These are phyloP conservation scores for Monopterus albus DNA, from an alignment of 2,113 vertebrate species.

Conservation along the genomic window DNA sequence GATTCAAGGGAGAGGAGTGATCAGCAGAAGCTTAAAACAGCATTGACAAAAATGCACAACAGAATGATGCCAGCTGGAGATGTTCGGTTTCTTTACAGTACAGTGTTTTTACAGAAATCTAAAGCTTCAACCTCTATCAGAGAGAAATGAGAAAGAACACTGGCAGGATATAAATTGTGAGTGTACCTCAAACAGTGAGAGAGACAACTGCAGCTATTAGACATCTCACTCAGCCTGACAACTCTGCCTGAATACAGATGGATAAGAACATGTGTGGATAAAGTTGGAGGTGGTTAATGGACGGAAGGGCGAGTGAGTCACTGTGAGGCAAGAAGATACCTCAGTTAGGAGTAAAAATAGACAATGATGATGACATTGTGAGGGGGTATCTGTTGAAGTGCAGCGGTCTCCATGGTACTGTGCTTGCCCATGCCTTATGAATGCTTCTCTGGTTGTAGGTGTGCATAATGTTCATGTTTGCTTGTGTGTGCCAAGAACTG, in stretches of 20 bases:
- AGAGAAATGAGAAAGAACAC: not conserved
- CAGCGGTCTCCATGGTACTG: slow-evolving; percentile 8
- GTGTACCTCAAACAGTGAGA: slow-evolving; percentile 20
- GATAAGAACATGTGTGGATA: slow-evolving; percentile 43
- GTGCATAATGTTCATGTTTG: not conserved
- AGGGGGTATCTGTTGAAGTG: slow-evolving; percentile 10
- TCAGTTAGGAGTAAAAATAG: slow-evolving; percentile 62
- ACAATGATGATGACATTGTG: slow-evolving; percentile 36
- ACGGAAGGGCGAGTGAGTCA: slow-evolving; percentile 53
- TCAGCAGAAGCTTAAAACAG: not conserved
- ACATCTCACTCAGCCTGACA: slow-evolving; percentile 24
- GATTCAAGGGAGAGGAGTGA: not conserved
- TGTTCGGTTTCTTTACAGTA: not conserved
- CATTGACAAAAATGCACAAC: not conserved
- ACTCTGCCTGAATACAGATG: slow-evolving; percentile 28
- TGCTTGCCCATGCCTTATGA: not conserved
- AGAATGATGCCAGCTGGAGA: not conserved
- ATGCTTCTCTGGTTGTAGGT: slow-evolving; percentile 6
- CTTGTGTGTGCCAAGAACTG: not conserved
- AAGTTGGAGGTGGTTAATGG: slow-evolving; percentile 50
- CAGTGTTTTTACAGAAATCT: not conserved
- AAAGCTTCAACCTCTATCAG: not conserved
- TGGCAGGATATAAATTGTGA: not conserved
- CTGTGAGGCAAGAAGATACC: slow-evolving; percentile 26
- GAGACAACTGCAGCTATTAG: slow-evolving; percentile 7